These are phyloP conservation scores for Sylvia atricapilla DNA, from an alignment of 2,113 vertebrate species.

Conservation along the genomic window DNA sequence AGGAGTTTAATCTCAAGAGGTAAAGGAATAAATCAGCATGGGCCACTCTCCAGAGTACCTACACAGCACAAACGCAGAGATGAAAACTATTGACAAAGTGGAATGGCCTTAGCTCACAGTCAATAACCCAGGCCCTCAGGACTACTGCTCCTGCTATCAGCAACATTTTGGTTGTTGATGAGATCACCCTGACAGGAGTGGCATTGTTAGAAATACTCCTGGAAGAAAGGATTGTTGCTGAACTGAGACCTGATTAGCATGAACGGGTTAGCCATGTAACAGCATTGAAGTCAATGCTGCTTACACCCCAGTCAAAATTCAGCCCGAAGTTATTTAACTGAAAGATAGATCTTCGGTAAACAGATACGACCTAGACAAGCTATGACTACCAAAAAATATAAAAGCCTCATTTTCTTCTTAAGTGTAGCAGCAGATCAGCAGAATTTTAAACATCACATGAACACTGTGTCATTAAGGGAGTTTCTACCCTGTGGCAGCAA, in stretches of 20 bases:
- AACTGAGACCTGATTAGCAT: not conserved
- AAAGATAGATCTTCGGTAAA: not conserved
- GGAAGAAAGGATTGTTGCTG: not conserved
- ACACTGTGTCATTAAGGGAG: not conserved
- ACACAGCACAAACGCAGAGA: not conserved
- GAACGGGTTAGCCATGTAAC: not conserved
- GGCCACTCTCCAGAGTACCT: not conserved
- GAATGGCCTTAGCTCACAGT: not conserved
- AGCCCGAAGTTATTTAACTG: not conserved
- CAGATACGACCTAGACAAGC: not conserved
- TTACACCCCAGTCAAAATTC: not conserved
- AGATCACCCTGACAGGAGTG: not conserved
- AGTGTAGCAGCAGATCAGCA: not conserved
- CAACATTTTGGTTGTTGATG: not conserved
- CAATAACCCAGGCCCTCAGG: not conserved
- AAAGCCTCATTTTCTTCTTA: not conserved
- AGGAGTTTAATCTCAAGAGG: not conserved
- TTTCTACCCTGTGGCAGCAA: not conserved
- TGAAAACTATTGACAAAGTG: not conserved
- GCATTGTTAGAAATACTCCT: not conserved
- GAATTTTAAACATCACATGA: not conserved
- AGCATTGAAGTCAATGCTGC: not conserved
- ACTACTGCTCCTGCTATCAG: not conserved
- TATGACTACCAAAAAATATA: not conserved
- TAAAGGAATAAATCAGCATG: not conserved